Conservation (phyloP, 1,140 invertebrate species). For the Ceratina calcarata region DNA sequence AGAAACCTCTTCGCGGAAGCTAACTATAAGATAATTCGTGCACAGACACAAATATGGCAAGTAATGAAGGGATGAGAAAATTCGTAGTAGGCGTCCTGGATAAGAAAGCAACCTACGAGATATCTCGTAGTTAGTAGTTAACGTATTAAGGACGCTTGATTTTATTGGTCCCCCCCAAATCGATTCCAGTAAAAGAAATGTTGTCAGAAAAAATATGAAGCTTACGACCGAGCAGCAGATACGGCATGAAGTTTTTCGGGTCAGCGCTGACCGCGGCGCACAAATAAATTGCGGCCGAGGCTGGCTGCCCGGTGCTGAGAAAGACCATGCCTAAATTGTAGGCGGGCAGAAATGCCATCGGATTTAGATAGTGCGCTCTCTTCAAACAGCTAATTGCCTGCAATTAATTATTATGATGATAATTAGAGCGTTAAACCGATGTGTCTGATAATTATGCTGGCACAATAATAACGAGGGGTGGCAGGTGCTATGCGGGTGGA, state of each 20-base stretch:
- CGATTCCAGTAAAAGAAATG: no score
- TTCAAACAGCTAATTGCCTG: constrained; percentile 79
- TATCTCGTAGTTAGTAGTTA: no score
- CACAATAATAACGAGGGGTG: not conserved
- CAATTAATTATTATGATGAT: constrained; percentile 36
- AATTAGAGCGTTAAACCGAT: constrained; percentile 31
- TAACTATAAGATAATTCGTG: no score
- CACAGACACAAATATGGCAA: no score
- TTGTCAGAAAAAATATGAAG: no score
- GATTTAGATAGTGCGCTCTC: constrained; percentile 76
- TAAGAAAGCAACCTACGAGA: no score
- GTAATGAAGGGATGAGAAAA: no score
- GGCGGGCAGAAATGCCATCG: constrained; percentile 69
- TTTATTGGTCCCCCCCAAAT: no score
- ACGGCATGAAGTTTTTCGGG: constrained; percentile 66
- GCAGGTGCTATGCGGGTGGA: not conserved
- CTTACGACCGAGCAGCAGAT: constrained; percentile 74
- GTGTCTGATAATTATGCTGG: not conserved
- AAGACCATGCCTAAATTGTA: constrained; percentile 77
- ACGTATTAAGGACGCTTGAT: no score
- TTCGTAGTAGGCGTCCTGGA: no score
- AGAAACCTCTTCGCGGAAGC: no score
- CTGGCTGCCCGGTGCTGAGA: constrained; percentile 75
- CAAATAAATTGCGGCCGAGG: constrained; percentile 75
- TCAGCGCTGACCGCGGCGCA: constrained; percentile 70